These are phyloP conservation scores for Sweltsa coloradensis DNA, from an alignment of 1,140 invertebrate species.

Conservation along the genomic window DNA sequence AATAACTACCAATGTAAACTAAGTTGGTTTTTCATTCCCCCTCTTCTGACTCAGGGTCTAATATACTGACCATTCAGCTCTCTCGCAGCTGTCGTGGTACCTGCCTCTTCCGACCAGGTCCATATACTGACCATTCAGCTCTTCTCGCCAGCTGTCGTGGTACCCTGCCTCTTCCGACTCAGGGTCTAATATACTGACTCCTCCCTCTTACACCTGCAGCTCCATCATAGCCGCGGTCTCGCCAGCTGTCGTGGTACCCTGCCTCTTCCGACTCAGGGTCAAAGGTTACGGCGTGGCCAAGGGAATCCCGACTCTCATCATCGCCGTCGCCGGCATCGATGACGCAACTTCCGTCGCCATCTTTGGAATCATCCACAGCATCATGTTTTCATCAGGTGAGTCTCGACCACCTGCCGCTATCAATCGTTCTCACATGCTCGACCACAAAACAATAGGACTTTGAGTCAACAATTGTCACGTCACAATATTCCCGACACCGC, in stretches of 20 bases:
- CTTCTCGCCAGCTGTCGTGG: slow-evolving; percentile 91
- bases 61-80: slow-evolving; percentile 1
- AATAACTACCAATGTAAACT: no score
- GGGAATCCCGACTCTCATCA: slow-evolving; percentile 90
- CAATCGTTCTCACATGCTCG: no score
- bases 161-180: slow-evolving; percentile 76
- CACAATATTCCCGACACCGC: no score
- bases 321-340: slow-evolving; percentile 71
- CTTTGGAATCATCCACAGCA: slow-evolving; percentile 72
- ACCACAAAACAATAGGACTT: no score
- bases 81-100: background rate
- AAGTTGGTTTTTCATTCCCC: no score
- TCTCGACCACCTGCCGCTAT: no score
- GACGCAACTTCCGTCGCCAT: slow-evolving; percentile 81
- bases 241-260: slow-evolving; percentile 89
- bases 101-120: background rate
- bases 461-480: no score
- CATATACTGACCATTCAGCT: slow-evolving; percentile 2
- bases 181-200: no score
- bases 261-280: slow-evolving; percentile 66
- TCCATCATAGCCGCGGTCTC: slow-evolving; percentile 84
- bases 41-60: no score
- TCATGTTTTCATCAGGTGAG: slow-evolving; percentile 63
- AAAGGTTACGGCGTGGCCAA: slow-evolving; percentile 84
- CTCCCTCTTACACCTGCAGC: slow-evolving; percentile 25